A percentile compares a stretch with the other conserved stretches of the same genome.
These are phyloP conservation scores for Formica exsecta DNA, from an alignment of 1,140 invertebrate species.

Conservation along the genomic window DNA sequence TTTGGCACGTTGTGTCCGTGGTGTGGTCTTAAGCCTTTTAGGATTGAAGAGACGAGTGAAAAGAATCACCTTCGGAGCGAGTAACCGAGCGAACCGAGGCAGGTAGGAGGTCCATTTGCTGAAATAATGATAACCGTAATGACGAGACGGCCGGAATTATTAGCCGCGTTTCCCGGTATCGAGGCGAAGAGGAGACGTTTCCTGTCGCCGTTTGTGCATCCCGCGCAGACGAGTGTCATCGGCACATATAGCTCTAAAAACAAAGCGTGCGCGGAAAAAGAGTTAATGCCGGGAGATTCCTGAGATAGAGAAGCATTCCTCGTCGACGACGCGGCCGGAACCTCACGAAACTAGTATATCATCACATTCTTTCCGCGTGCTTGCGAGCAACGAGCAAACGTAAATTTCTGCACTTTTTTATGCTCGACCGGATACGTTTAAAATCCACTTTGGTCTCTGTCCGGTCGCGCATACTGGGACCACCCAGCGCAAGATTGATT, in stretches of 20 bases:
- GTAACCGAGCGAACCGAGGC: slow-evolving; percentile 28
- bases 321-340: background rate
- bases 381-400: slow-evolving; percentile 54
- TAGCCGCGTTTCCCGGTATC: slow-evolving; percentile 71
- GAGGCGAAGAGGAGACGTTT: slow-evolving; percentile 61
- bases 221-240: slow-evolving; percentile 76
- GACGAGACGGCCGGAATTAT: slow-evolving; percentile 71
- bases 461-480: slow-evolving; percentile 67
- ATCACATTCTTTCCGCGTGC: slow-evolving; percentile 69
- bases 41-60: slow-evolving; percentile 60
- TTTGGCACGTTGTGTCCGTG: slow-evolving; percentile 5
- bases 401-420: slow-evolving; percentile 74
- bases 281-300: slow-evolving; percentile 78
- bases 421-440: slow-evolving; percentile 66
- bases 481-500: slow-evolving; percentile 63
- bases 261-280: slow-evolving; percentile 72
- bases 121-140: slow-evolving; percentile 78
- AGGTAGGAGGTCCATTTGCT: slow-evolving; percentile 74
- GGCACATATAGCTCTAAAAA: slow-evolving; percentile 74
- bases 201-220: slow-evolving; percentile 53
- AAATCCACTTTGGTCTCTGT: slow-evolving; percentile 72
- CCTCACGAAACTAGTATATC: slow-evolving; percentile 70
- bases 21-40: slow-evolving; percentile 33
- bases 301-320: slow-evolving; percentile 40
- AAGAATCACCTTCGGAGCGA: slow-evolving; percentile 68